Evolutionary conservation across 2,113 vertebrate species (phyloP), one percentile per base, ranked within the genome.

Genomic region (Dipodomys stephensi): DNA sequence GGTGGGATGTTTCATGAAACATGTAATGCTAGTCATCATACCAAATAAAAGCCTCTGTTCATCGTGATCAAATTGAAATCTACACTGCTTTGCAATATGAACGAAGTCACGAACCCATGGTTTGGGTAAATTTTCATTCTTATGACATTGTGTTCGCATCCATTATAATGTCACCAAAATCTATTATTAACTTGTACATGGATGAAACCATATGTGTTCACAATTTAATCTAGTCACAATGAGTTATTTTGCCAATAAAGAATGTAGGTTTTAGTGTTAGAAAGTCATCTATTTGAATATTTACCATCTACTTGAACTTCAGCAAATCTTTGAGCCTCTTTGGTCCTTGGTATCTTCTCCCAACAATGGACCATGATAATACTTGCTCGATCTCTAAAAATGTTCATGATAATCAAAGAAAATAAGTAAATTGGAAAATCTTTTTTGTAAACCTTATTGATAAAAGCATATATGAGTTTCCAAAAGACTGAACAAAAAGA

Each of bases 71-170:
- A 83, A 78, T 6, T 95, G 62, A 87, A 94, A 91, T 91, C 23
- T 72, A 83, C 2, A 49, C 22, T 32, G 16, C 28, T 65, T 93
- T 79, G 2, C 12, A 91, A 83, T 77, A 13, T 64, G 62, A 87
- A 8, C 67, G 87, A 69, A 73, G 16, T 73, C 69, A 83, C 30
- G n/a, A 92, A 85, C 27, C 7, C 18, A n/a, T 1, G 3, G 32
- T 90, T 81, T 83, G 39, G 20, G 11, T 6, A 92, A 77, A 91
- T 96, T 80, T 91, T 49, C 76, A 85, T 90, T 95, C 23, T 83
- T 86, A 95, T 87, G 77, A 77, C 80, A 62, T 28, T 83, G 27
- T 86, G n/a, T 77, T 91, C 15, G 76, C 91, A 85, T 13, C 28
- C 12, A 92, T 83, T 84, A 88, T 79, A 10, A 85, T 90, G 44